Conservation (phyloP, 2,113 vertebrate species). For the Hassar affinis region DNA sequence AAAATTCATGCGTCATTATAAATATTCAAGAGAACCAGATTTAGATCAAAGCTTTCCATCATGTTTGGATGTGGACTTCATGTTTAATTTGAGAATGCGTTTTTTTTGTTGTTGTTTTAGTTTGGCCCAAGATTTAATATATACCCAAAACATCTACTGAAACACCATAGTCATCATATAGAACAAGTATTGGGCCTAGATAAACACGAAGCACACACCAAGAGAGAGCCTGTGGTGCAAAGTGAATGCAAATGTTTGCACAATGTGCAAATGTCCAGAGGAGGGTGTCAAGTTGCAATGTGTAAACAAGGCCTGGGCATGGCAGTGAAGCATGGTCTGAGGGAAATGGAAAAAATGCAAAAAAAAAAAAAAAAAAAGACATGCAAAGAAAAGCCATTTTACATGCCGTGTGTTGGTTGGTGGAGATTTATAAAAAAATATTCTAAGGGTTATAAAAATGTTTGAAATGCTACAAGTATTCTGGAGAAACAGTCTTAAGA, state of each 20-base stretch:
- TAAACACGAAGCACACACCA: background rate
- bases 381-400: background rate
- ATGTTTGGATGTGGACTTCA: background rate
- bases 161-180: background rate
- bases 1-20: background rate
- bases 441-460: background rate
- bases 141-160: background rate
- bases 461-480: background rate
- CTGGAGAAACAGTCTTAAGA: no score
- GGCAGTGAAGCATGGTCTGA: background rate
- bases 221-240: background rate
- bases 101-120: background rate
- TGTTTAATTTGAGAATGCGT: background rate
- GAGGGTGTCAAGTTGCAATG: background rate
- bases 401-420: no score
- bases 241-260: conserved; percentile 19
- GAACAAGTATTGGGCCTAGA: no score
- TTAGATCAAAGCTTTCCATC: background rate
- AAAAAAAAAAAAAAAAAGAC: background rate
- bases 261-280: conserved; percentile 16
- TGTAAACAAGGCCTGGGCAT: background rate
- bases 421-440: background rate
- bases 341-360: conserved; percentile 20
- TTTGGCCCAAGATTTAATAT: background rate
- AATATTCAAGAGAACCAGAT: background rate